A percentile compares a stretch with the other conserved stretches of the same genome.
Evolutionary conservation across 2,888 invertebrate genomes (phyloP).

Genomic region (Taphrorychus bicolor): DNA sequence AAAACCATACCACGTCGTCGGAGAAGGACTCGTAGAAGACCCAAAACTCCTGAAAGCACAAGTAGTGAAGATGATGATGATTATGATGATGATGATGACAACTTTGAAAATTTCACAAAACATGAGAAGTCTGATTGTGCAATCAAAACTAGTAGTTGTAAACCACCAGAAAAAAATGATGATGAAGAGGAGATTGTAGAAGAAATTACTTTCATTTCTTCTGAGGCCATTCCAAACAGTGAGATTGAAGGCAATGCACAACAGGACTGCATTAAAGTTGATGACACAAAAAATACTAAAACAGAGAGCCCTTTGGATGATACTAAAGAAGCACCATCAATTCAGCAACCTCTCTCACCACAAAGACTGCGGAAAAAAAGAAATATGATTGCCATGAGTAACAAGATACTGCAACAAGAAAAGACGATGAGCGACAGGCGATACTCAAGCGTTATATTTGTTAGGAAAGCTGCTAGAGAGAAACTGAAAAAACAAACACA

Average conservation of each 20-base stretch:
- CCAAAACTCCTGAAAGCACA: constrained; percentile 28
- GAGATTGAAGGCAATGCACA: not conserved
- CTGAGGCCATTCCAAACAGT: constrained; percentile 9
- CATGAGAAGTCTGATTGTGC: not conserved
- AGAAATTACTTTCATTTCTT: constrained; percentile 28
- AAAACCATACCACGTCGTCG: not conserved
- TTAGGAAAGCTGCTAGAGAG: constrained; percentile 30
- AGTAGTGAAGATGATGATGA: constrained; percentile 22
- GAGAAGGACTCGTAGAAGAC: constrained; percentile 15
- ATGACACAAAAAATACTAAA: constrained; percentile 6
- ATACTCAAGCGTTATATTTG: constrained; percentile 32
- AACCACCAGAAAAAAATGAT: not conserved
- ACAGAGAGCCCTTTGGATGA: too few relatives aligned
- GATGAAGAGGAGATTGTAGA: constrained; percentile 17
- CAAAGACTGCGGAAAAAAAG: constrained; percentile 23
- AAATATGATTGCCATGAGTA: constrained; percentile 34
- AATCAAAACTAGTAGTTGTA: too few relatives aligned
- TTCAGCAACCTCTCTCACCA: constrained; percentile 12
- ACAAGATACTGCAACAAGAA: constrained; percentile 27
- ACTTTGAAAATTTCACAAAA: constrained; percentile 4
- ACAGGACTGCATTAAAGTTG: not conserved
- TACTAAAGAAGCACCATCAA: constrained; percentile 17
- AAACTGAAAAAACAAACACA: constrained; percentile 23
- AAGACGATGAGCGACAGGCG: constrained; percentile 23
- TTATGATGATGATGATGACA: constrained; percentile 14